Base-by-base conservation (phyloP, 2,113 vertebrate species). In the Suncus etruscus region DNA sequence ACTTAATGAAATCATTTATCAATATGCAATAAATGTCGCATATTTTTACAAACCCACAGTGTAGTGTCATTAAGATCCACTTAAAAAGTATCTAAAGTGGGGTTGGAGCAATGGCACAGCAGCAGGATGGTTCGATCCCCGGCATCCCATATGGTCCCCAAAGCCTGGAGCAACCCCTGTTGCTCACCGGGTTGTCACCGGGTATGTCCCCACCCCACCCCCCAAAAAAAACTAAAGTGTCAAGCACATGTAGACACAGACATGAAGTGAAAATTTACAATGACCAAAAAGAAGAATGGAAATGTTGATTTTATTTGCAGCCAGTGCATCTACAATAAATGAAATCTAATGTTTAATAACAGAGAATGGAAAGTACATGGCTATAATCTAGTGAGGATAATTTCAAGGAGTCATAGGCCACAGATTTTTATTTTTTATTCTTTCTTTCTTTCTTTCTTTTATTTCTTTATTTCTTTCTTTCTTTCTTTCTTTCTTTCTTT, bases 311-410 rank as follows among this genome's bases (percentile, higher is more conserved):
- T 96, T 95, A 94, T 95, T 92, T 93, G 93, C 95, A 97, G 91
- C 83, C 91, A 96, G 94, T n/a, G 76, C 96, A 96, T 98, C 98
- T 98, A 98, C 98, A 99, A 98, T 95, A 98, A 97, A 98, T 98
- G 97, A 98, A 97, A 91, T 58, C 92, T 96, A 95, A 95, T 78
- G 92, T 98, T 98, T 99, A 98, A 98, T 98, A 98, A 98, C 93
- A 98, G 97, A 91, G 96, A 94, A 95, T 94, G 94, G 97, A 97
- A 97, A 98, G 96, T 97, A 94, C 94, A 97, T 73, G 92, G 97
- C 97, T 96, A 95, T 97, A 98, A 98, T 98, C 98, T 97, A 97
- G 95, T 92, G 94, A 94, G 97, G 97, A 96, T 98, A 97, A 98
- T 98, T 98, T 98, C 95, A 98, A 98, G 98, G 97, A 96, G 63